Evolutionary conservation across 2,113 vertebrate species (phyloP), one percentile per base, ranked within the genome.

Genomic region (Actenoides hombroni): DNA sequence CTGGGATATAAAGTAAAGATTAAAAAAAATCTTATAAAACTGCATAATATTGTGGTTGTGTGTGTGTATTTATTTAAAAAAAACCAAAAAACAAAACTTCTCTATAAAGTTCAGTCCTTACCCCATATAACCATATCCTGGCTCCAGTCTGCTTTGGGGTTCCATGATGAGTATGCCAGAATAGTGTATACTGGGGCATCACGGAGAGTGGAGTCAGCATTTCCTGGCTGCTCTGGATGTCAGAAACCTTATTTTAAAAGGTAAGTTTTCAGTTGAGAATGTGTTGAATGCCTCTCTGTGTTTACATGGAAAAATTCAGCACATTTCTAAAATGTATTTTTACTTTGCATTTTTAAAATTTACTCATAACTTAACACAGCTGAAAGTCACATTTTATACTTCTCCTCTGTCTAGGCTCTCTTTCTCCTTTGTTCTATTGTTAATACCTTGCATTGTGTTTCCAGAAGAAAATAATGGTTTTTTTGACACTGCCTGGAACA

Each of bases 181-280:
- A 85, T 95, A 91, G 54, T 88, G 40, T 88, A 75, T 96, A n/a
- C 83, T 96, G 94, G 82, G 89, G 46, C 93, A 92, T 97, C 92
- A 96, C 42, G 64, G 97, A 98, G 97, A 98, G 97, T 92, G 98
- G 97, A 97, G 96, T 97, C 95, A 98, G 97, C 97, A 97, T 96
- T 98, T 97, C 97, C 91, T 95, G 96, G 97, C 97, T 98, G 97
- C 97, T 98, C 91, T 97, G 98, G 97, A 98, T 98, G 95, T 97
- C 97, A 98, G 97, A 97, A 98, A 96, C 83, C 95, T 96, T 83
- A 33, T 88, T 93, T 88, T 90, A 56, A 90, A 92, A 98, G 98
- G 98, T 98, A 97, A 98, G 97, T 95, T 93, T 97, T 80, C 92
- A 80, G 51, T 29, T 82, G 42, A 92, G 48, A 97, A 81, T 88